A percentile compares a stretch with the other conserved stretches of the same genome.
These are phyloP conservation scores for Drosophila ogumai DNA, from an alignment of 1,140 invertebrate genomes.

Conservation along the genomic window DNA sequence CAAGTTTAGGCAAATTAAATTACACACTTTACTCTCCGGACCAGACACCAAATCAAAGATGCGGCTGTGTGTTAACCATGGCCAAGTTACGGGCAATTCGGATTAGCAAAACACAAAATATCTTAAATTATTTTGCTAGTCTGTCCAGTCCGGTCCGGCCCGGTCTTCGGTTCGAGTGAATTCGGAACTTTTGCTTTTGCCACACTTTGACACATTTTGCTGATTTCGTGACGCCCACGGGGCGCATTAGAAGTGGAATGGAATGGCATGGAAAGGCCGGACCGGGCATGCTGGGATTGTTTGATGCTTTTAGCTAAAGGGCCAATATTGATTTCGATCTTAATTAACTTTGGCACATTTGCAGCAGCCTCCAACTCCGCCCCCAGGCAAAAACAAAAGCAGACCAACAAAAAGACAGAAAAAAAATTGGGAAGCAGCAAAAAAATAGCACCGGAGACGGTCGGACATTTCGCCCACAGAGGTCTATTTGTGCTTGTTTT, in stretches of 20 bases:
- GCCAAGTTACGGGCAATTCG: conserved; percentile 68
- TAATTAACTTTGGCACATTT: conserved; percentile 84
- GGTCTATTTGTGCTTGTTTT: conserved; percentile 67
- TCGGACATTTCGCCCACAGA: conserved; percentile 51
- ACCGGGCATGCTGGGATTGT: conserved; percentile 61
- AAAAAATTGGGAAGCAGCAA: conserved; percentile 1
- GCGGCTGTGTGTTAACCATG: conserved; percentile 65
- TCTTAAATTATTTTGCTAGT: conserved; percentile 77
- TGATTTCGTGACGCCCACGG: conserved; percentile 57
- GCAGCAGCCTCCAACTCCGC: conserved; percentile 62
- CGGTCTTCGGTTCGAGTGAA: conserved; percentile 17
- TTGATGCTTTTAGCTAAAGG: conserved; percentile 84
- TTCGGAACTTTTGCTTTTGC: conserved; percentile 59
- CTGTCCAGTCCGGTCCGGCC: conserved; percentile 42
- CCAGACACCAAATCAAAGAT: conserved; percentile 74
- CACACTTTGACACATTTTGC: conserved; percentile 79
- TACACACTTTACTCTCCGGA: conserved; percentile 67
- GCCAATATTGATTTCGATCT: conserved; percentile 84
- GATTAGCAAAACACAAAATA: conserved; percentile 82
- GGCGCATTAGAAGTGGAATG: conserved; percentile 70
- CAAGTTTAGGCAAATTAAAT: conserved; percentile 82
- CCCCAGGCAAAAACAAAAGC: conserved; percentile 2
- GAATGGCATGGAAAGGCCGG: conserved; percentile 40
- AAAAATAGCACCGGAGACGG: conserved; percentile 43
- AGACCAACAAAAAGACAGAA: conserved; percentile 2